Percentiles rank a stretch among this genome's conserved stretches.
Evolutionary conservation across 1,140 invertebrate genomes (phyloP).

Genomic region (Papilio polyxenes): DNA sequence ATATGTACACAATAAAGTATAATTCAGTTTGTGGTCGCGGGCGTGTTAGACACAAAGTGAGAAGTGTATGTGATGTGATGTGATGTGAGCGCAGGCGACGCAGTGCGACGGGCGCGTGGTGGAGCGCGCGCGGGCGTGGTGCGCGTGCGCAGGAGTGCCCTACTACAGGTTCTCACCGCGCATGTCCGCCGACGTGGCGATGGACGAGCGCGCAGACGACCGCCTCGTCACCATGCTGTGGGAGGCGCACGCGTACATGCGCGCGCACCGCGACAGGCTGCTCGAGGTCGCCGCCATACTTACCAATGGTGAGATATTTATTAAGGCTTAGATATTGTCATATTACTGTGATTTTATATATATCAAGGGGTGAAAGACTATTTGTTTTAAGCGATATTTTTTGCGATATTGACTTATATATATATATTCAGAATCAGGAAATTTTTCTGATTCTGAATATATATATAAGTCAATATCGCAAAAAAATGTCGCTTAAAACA

Average conservation of each 20-base stretch:
- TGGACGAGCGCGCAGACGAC: conserved; percentile 93
- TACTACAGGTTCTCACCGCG: conserved; percentile 92
- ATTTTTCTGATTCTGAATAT: too few species aligned
- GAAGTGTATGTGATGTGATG: too few species aligned
- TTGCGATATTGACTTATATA: too few species aligned
- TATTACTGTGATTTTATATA: too few species aligned
- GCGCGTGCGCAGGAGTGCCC: conserved; percentile 90
- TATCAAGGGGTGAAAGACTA: too few species aligned
- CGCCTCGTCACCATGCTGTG: conserved; percentile 94
- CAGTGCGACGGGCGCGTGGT: conserved; percentile 94
- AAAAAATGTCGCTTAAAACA: too few species aligned
- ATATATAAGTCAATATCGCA: too few species aligned
- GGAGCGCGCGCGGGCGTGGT: conserved; percentile 95
- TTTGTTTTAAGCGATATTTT: too few species aligned
- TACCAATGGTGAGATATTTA: conserved; percentile 32
- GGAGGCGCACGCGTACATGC: conserved; percentile 95
- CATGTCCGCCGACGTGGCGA: conserved; percentile 89
- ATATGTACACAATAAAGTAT: too few species aligned
- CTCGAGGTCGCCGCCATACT: conserved; percentile 81
- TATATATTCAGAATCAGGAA: too few species aligned
- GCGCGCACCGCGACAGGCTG: conserved; percentile 84
- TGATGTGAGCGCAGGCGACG: conserved; percentile 90
- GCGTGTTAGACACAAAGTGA: conserved; percentile 80
- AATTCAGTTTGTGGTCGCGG: conserved; percentile 77
- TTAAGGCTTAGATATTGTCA: too few species aligned